These are phyloP conservation scores for Philereme transversata DNA, from an alignment of 2,888 invertebrate genomes.

Conservation along the genomic window DNA sequence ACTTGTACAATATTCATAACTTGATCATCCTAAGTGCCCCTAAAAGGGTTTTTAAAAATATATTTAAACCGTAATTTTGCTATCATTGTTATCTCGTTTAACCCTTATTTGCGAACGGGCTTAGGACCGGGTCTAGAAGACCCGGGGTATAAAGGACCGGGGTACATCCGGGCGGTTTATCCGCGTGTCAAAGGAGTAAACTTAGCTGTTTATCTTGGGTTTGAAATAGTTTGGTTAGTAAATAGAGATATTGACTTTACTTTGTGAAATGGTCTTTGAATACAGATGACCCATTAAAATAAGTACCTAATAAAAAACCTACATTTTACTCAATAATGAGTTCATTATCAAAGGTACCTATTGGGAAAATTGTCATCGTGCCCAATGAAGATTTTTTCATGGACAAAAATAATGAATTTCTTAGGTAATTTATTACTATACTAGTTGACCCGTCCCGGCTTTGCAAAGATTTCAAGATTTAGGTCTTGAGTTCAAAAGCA, in stretches of 20 bases:
- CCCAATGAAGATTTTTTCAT: too few relatives aligned
- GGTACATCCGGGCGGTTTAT: conserved; percentile 23
- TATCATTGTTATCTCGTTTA: conserved; percentile 19
- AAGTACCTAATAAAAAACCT: too few relatives aligned
- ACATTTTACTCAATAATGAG: too few relatives aligned
- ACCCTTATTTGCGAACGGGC: conserved; percentile 23
- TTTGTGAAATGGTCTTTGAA: neutral
- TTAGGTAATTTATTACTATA: too few relatives aligned
- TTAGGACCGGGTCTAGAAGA: conserved; percentile 8
- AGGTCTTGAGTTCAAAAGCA: too few relatives aligned
- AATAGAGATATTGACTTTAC: conserved; percentile 9
- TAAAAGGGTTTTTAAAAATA: conserved; percentile 20
- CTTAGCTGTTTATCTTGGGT: conserved; percentile 20
- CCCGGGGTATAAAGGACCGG: conserved; percentile 14
- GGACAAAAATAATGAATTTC: too few relatives aligned
- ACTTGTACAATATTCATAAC: conserved; percentile 18
- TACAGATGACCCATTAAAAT: neutral
- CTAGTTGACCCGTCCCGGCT: too few relatives aligned
- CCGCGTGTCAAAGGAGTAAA: conserved; percentile 29
- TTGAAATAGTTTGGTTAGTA: conserved; percentile 17
- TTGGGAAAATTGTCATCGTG: too few relatives aligned
- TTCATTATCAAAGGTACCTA: too few relatives aligned
- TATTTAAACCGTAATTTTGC: conserved; percentile 14
- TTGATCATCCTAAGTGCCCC: conserved; percentile 19
- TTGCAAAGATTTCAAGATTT: too few relatives aligned